Evolutionary conservation across 2,888 invertebrate genomes (phyloP).

Genomic region (Dysmachus trigonus): DNA sequence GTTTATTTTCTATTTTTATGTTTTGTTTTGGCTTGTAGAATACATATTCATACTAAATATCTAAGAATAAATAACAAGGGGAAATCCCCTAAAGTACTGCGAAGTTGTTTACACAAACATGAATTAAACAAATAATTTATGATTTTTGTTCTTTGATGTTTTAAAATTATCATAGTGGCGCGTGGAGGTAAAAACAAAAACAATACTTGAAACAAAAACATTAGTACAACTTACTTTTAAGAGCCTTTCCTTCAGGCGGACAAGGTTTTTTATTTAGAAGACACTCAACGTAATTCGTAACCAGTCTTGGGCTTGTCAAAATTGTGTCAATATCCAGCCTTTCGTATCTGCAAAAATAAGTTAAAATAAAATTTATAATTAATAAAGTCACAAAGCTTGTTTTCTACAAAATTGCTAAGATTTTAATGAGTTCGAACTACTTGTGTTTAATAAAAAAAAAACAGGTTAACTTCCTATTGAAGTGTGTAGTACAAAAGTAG

Average conservation of each 20-base stretch:
- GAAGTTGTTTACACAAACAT: background rate
- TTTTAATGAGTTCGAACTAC: background rate
- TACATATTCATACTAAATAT: background rate
- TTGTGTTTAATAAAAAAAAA: background rate
- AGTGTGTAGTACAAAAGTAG: background rate
- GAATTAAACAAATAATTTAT: background rate
- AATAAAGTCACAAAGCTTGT: background rate
- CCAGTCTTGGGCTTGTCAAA: slow-evolving; percentile 73
- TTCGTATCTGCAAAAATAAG: slow-evolving; percentile 68
- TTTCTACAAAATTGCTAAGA: background rate
- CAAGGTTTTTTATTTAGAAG: slow-evolving; percentile 74
- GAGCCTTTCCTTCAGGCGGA: slow-evolving; percentile 75
- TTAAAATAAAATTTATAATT: background rate
- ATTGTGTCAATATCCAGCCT: slow-evolving; percentile 76
- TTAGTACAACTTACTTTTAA: slow-evolving; percentile 73
- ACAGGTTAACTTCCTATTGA: background rate
- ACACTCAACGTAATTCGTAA: slow-evolving; percentile 77
- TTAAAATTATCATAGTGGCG: background rate
- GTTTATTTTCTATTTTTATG: background rate
- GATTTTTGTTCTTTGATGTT: background rate
- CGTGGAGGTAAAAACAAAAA: background rate
- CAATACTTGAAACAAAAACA: background rate
- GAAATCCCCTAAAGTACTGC: background rate
- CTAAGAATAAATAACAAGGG: background rate
- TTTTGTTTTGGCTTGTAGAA: background rate